phyloP scores from a whole-genome alignment of 1,140 invertebrate species.

The Lepidostoma basale region DNA sequence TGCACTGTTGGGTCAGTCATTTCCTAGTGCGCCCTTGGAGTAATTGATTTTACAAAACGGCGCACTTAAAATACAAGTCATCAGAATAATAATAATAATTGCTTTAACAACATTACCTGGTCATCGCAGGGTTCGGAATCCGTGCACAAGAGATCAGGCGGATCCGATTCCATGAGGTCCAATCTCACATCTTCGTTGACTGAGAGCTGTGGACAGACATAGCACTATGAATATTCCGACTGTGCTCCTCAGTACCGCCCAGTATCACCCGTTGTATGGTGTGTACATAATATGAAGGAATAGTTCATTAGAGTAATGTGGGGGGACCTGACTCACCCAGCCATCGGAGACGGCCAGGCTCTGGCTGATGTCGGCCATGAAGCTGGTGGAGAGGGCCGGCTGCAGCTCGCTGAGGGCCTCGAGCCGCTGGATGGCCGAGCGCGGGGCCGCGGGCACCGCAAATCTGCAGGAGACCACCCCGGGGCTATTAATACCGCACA shows the following conservation, averaged over 20 bases:
- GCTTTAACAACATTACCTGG: too few species aligned
- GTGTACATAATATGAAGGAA: too few species aligned
- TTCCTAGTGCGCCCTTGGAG: too few species aligned
- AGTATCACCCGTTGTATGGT: too few species aligned
- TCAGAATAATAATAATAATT: too few species aligned
- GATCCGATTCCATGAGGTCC: constrained; percentile 48
- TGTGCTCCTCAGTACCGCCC: too few species aligned
- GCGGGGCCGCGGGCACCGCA: neutral
- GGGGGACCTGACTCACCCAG: constrained; percentile 56
- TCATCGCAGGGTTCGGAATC: constrained; percentile 38
- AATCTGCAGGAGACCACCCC: constrained; percentile 5
- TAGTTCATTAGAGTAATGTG: too few species aligned
- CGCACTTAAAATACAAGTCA: too few species aligned
- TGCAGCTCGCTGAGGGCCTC: constrained; percentile 56
- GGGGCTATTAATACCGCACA: too few species aligned
- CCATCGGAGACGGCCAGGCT: constrained; percentile 53
- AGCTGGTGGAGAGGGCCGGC: constrained; percentile 54
- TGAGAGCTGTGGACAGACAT: constrained; percentile 34
- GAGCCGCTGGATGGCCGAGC: constrained; percentile 56
- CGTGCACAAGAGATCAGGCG: constrained; percentile 50
- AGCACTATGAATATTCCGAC: too few species aligned
- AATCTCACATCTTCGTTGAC: constrained; percentile 49
- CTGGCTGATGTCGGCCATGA: constrained; percentile 58
- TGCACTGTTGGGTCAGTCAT: too few species aligned
- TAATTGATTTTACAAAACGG: too few species aligned